phyloP scores from a whole-genome alignment of 2,888 invertebrate genomes.

The Diplazon laetatorius region DNA sequence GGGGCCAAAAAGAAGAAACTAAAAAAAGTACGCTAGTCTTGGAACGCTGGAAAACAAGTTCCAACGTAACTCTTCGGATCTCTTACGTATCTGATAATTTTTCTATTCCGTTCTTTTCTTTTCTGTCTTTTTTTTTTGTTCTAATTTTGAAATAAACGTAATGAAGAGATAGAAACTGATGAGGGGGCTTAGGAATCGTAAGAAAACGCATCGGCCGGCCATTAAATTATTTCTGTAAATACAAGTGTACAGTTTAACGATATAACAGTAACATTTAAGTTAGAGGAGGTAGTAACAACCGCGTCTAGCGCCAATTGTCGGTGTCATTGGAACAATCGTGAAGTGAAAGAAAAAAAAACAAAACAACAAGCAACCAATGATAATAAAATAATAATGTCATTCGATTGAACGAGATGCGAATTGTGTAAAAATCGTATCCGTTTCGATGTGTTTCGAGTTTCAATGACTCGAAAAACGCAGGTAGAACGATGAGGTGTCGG shows the following conservation, averaged over 20 bases:
- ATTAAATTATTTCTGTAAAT: conserved; percentile 69
- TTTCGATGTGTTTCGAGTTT: not conserved
- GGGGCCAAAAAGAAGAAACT: conserved; percentile 3
- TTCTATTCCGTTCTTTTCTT: conserved; percentile 24
- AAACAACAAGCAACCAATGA: not conserved
- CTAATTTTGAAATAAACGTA: conserved; percentile 15
- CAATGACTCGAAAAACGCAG: conserved; percentile 1
- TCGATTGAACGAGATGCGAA: not conserved
- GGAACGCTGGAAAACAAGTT: conserved; percentile 53
- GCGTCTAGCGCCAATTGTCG: conserved; percentile 26
- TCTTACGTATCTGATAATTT: conserved; percentile 52
- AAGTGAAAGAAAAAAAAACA: conserved; percentile 3
- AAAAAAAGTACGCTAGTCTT: conserved; percentile 58
- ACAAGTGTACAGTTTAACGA: conserved; percentile 58
- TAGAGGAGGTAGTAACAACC: conserved; percentile 32
- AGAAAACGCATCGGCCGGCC: conserved; percentile 22
- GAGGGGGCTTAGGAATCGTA: conserved; percentile 6
- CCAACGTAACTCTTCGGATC: conserved; percentile 60
- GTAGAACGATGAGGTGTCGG: conserved; percentile 5
- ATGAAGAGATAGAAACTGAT: conserved; percentile 1
- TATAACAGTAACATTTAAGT: conserved; percentile 31
- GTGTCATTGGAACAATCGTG: conserved; percentile 35
- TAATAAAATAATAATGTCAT: conserved; percentile 19
- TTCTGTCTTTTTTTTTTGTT: conserved; percentile 27
- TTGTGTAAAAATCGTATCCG: not conserved